Evolutionary conservation across 2,113 vertebrate species (phyloP).

Genomic region (Speoplatyrhinus poulsoni): DNA sequence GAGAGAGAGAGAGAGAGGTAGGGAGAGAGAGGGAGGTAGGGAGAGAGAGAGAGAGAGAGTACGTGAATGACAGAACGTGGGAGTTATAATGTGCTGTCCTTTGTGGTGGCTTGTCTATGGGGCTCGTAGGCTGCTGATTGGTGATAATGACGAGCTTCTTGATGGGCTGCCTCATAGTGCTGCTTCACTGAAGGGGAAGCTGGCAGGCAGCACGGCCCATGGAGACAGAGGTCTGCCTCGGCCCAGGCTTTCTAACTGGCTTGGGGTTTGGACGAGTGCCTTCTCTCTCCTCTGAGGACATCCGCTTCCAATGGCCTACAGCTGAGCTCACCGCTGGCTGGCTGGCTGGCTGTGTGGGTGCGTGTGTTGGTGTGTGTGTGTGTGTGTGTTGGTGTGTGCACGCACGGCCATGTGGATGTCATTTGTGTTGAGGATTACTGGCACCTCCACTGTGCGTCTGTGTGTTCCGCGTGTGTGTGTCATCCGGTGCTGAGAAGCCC

Average conservation of each 20-base stretch:
- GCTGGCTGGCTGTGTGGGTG: background rate
- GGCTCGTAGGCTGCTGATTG: slow-evolving; percentile 27
- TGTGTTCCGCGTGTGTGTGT: background rate
- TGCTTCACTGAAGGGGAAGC: slow-evolving; percentile 42
- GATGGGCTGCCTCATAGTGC: slow-evolving; percentile 51
- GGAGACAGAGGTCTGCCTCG: slow-evolving; percentile 60
- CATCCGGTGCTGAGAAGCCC: too few species aligned
- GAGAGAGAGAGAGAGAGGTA: slow-evolving; percentile 21
- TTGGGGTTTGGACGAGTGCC: slow-evolving; percentile 53
- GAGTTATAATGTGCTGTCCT: slow-evolving; percentile 46
- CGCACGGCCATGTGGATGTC: background rate
- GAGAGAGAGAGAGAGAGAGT: slow-evolving; percentile 25
- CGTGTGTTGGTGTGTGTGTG: background rate
- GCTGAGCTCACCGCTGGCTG: slow-evolving; percentile 32
- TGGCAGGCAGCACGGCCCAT: slow-evolving; percentile 49
- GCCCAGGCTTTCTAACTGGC: slow-evolving; percentile 40
- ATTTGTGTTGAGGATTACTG: background rate
- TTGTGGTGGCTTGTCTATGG: slow-evolving; percentile 43
- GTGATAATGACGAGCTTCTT: slow-evolving; percentile 26
- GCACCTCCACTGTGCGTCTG: background rate
- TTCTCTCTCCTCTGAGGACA: slow-evolving; percentile 31
- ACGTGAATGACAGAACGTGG: slow-evolving; percentile 27
- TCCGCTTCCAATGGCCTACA: slow-evolving; percentile 48
- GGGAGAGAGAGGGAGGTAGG: slow-evolving; percentile 14
- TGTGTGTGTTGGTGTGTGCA: background rate